A percentile compares a stretch with the other conserved stretches of the same genome.
Conservation (phyloP, 2,888 invertebrate genomes). For the Leptinotarsa rubiginosa region DNA sequence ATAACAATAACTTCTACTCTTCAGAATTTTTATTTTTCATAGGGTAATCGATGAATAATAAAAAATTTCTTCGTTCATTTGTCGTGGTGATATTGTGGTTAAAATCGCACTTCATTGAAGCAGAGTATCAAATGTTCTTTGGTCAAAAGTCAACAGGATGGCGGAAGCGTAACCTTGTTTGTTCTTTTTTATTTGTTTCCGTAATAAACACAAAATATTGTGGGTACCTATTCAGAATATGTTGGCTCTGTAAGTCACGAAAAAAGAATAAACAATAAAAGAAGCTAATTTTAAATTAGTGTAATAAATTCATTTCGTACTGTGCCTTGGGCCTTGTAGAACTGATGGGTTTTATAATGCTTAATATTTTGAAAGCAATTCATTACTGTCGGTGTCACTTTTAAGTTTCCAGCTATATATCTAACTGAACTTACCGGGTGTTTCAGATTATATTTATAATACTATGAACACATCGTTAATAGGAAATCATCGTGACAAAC, state of each 20-base stretch:
- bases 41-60: neutral
- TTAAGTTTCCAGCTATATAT: slow-evolving; percentile 12
- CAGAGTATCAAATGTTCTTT: neutral
- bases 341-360: slow-evolving; percentile 18
- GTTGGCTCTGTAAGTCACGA: slow-evolving; percentile 3
- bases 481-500: too few relatives aligned
- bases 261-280: slow-evolving; percentile 4
- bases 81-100: neutral
- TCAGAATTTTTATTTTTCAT: neutral
- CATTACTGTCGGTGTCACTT: slow-evolving; percentile 15
- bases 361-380: slow-evolving; percentile 7
- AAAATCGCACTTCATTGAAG: neutral
- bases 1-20: neutral
- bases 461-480: neutral
- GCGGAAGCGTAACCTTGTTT: slow-evolving; percentile 1
- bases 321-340: slow-evolving; percentile 8
- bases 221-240: neutral
- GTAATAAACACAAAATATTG: slow-evolving; percentile 3
- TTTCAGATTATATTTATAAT: neutral
- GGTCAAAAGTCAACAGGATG: neutral
- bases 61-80: neutral
- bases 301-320: slow-evolving; percentile 14
- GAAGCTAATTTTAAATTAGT: slow-evolving; percentile 6
- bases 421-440: slow-evolving; percentile 4
- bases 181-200: slow-evolving; percentile 1